Percentiles rank a stretch among this genome's conserved stretches.
Conservation (phyloP, 2,888 invertebrate species). For the Melinaea marsaeus region DNA sequence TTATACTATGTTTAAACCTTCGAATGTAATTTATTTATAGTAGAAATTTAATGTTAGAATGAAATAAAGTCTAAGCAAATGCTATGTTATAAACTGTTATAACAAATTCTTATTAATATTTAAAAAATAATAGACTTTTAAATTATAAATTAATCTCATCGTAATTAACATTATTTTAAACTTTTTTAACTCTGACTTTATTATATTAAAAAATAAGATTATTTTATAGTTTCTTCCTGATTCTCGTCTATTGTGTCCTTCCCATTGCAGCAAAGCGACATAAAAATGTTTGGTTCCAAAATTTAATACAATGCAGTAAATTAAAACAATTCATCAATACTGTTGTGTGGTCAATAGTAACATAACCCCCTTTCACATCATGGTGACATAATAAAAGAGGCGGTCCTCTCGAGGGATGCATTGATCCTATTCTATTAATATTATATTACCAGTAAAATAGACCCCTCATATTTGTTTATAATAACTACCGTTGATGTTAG, state of each 20-base stretch:
- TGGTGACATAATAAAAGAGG: conserved; percentile 60
- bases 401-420: conserved; percentile 61
- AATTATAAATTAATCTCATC: too few relatives aligned
- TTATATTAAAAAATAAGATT: background rate
- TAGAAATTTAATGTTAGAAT: too few relatives aligned
- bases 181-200: background rate
- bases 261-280: too few relatives aligned
- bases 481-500: too few relatives aligned
- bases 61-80: too few relatives aligned
- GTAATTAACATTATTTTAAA: too few relatives aligned
- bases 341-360: conserved; percentile 64
- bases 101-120: too few relatives aligned
- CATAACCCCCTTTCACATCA: conserved; percentile 66
- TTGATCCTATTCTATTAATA: conserved; percentile 70
- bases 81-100: too few relatives aligned
- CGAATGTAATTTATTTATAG: too few relatives aligned
- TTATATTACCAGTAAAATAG: conserved; percentile 44
- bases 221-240: background rate
- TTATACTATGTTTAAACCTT: background rate
- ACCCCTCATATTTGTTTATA: conserved; percentile 18
- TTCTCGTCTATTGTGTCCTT: too few relatives aligned
- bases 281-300: background rate
- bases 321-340: conserved; percentile 54
- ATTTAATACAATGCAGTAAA: conserved; percentile 56
- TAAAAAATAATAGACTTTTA: too few relatives aligned